These are phyloP conservation scores for Lasaia peninsularis DNA, from an alignment of 1,140 invertebrate species.

Conservation along the genomic window DNA sequence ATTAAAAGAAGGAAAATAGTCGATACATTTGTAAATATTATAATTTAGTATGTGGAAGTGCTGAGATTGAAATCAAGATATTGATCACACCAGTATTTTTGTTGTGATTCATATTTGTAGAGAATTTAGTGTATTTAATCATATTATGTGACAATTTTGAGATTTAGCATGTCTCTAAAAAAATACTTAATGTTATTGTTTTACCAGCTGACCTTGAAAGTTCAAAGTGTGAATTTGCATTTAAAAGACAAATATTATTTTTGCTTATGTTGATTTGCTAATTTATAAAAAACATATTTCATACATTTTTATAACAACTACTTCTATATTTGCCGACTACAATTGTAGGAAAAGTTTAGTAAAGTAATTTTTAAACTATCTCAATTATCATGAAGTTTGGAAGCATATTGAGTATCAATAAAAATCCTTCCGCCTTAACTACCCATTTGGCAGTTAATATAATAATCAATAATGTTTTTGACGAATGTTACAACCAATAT, in stretches of 20 bases:
- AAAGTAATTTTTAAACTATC: too few species aligned
- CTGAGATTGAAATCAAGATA: constrained; percentile 1
- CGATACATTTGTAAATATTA: constrained; percentile 1
- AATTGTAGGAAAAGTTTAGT: too few species aligned
- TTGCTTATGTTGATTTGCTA: background rate
- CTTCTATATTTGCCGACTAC: too few species aligned
- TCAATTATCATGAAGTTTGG: too few species aligned
- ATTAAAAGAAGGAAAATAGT: background rate
- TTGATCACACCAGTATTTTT: background rate
- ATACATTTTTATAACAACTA: too few species aligned
- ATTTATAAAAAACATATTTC: too few species aligned
- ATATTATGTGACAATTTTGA: constrained; percentile 3
- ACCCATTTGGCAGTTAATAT: too few species aligned
- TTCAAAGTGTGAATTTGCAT: constrained; percentile 2
- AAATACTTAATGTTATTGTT: background rate
- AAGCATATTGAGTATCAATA: too few species aligned
- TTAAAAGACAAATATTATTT: background rate
- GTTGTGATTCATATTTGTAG: constrained; percentile 8
- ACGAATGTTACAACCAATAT: too few species aligned
- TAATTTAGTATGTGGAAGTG: constrained; percentile 7
- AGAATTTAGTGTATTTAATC: constrained; percentile 5
- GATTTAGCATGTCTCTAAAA: background rate
- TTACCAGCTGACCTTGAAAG: background rate
- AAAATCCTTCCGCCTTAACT: too few species aligned
- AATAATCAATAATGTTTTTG: too few species aligned